Conservation (phyloP, 2,113 vertebrate genomes). For the Neoarius graeffei region DNA sequence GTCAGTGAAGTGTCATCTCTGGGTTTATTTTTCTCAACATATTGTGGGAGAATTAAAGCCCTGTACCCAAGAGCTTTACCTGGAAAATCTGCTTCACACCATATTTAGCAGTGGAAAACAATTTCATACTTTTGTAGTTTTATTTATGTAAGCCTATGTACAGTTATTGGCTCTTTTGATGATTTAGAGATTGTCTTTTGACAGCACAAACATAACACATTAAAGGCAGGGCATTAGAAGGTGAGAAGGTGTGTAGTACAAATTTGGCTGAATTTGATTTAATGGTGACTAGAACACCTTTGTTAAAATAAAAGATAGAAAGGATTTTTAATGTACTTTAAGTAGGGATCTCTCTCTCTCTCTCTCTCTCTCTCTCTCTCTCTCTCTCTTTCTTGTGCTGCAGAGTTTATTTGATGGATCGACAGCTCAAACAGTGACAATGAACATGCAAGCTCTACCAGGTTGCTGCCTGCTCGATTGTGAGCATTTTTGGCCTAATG, state of each 20-base stretch:
- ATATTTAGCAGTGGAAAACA: not conserved
- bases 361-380: not conserved
- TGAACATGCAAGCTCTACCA: conserved; percentile 55
- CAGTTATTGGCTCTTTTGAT: not conserved
- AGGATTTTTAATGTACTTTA: not conserved
- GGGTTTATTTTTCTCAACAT: not conserved
- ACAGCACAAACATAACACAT: not conserved
- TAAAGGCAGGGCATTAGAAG: not conserved
- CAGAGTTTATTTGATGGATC: conserved; percentile 58
- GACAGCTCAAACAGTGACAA: conserved; percentile 59
- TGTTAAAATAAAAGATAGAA: not conserved
- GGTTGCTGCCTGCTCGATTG: conserved; percentile 50
- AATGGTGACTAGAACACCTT: not conserved
- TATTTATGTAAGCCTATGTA: not conserved
- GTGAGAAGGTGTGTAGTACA: not conserved
- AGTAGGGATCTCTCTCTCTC: not conserved
- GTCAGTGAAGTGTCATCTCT: not conserved
- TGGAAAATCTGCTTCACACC: not conserved
- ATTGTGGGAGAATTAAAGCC: not conserved
- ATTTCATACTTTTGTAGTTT: not conserved
- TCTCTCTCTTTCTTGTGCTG: not conserved
- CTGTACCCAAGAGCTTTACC: not conserved
- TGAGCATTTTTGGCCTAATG: conserved; percentile 59
- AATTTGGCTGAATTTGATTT: not conserved
- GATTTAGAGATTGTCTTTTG: not conserved